Percentiles rank a stretch among this genome's conserved stretches.
phyloP scores from a whole-genome alignment of 2,888 invertebrate genomes.

The Hypselothyrea guttata region DNA sequence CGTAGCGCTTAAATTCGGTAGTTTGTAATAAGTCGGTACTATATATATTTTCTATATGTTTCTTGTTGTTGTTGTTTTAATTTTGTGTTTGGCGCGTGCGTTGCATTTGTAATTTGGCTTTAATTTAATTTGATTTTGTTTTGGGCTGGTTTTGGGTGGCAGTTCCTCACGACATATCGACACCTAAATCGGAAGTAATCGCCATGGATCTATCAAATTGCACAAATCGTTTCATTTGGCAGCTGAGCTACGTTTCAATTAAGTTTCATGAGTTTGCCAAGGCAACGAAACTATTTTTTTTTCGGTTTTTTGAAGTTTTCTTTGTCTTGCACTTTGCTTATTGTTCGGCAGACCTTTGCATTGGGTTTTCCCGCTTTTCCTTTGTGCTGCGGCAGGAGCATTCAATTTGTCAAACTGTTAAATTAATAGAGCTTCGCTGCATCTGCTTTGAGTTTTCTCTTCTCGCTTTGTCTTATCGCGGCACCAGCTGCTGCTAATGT shows the following conservation, averaged over 20 bases:
- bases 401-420: slow-evolving; percentile 73
- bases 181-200: slow-evolving; percentile 66
- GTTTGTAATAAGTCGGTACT: slow-evolving; percentile 13
- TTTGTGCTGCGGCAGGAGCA: slow-evolving; percentile 26
- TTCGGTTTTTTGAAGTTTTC: slow-evolving; percentile 5
- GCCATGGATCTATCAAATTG: too few species aligned
- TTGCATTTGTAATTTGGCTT: slow-evolving; percentile 56
- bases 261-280: too few species aligned
- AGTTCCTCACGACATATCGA: background rate
- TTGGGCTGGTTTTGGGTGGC: slow-evolving; percentile 14
- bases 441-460: background rate
- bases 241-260: background rate
- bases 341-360: background rate
- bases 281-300: background rate
- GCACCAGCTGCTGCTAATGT: background rate
- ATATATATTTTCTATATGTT: slow-evolving; percentile 1
- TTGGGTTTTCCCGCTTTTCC: background rate
- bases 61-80: slow-evolving; percentile 32
- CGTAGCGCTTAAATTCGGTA: slow-evolving; percentile 40
- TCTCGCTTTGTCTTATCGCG: slow-evolving; percentile 2
- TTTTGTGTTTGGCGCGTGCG: slow-evolving; percentile 54
- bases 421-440: slow-evolving; percentile 53
- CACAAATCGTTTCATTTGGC: too few species aligned
- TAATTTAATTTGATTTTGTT: slow-evolving; percentile 31
- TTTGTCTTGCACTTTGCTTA: slow-evolving; percentile 1